Evolutionary conservation across 1,140 invertebrate genomes (phyloP).

Genomic region (Cardiocondyla obscurior): DNA sequence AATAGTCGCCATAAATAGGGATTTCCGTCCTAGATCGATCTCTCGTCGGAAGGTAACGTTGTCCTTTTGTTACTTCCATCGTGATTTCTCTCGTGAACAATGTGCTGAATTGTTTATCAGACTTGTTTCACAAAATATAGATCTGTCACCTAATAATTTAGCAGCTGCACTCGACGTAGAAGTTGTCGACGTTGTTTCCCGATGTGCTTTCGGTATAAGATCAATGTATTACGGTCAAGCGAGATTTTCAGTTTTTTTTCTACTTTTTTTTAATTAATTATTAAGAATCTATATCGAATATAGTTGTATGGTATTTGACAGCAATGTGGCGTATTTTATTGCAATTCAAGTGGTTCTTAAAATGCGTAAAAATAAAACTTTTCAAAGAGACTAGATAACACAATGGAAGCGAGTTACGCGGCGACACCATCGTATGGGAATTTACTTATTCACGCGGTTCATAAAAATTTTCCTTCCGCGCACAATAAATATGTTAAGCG

Average conservation of each 20-base stretch:
- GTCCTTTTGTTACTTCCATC: conserved; percentile 15
- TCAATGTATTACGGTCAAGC: not conserved
- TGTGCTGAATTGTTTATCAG: conserved; percentile 23
- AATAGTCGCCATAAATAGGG: conserved; percentile 75
- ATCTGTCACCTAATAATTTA: conserved; percentile 2
- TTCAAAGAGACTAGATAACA: not conserved
- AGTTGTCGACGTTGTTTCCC: not conserved
- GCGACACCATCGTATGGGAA: not conserved
- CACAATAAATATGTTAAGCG: not conserved
- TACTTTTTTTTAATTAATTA: too few species aligned
- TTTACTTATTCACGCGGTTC: not conserved
- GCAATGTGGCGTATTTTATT: not conserved
- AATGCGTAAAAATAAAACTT: too few species aligned
- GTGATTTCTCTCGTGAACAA: conserved; percentile 10
- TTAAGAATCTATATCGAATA: too few species aligned
- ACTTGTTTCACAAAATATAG: not conserved
- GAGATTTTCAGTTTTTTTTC: too few species aligned
- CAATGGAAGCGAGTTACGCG: too few species aligned
- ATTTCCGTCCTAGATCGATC: conserved; percentile 59
- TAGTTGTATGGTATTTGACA: not conserved
- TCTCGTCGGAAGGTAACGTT: conserved; percentile 35
- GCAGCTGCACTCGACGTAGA: not conserved
- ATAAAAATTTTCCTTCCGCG: not conserved
- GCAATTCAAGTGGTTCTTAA: too few species aligned
- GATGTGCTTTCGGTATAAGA: not conserved